Evolutionary conservation across 2,888 invertebrate species (phyloP).

Genomic region (Drosophila suboccidentalis): DNA sequence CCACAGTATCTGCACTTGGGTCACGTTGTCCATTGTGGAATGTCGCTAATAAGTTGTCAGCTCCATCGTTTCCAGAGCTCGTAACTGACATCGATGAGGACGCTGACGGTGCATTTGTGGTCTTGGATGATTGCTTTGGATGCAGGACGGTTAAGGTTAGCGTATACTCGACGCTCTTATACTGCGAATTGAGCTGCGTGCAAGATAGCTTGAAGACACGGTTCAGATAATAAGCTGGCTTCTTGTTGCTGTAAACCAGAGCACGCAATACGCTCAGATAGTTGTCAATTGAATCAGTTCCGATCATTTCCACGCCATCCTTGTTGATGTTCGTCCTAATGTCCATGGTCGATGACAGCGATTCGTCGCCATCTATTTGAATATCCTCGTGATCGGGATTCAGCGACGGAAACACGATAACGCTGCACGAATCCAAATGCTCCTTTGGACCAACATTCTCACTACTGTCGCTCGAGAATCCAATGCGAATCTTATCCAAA

Average conservation of each 20-base stretch:
- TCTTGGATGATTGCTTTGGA: conserved; percentile 88
- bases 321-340: conserved; percentile 92
- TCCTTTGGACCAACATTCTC: conserved; percentile 38
- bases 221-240: conserved; percentile 97
- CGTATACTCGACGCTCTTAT: conserved; percentile 97
- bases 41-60: conserved; percentile 27
- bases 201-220: conserved; percentile 98
- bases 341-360: conserved; percentile 83
- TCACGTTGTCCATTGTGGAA: conserved; percentile 44
- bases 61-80: conserved; percentile 19
- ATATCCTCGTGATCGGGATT: conserved; percentile 97
- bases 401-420: conserved; percentile 97
- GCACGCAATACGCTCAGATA: conserved; percentile 84
- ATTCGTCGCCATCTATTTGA: conserved; percentile 84
- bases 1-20: conserved; percentile 20
- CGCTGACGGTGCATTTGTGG: conserved; percentile 85
- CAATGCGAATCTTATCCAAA: conserved; percentile 93
- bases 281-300: conserved; percentile 83
- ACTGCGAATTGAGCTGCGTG: conserved; percentile 96
- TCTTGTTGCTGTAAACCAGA: conserved; percentile 96
- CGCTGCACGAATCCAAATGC: conserved; percentile 94
- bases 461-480: conserved; percentile 86
- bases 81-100: conserved; percentile 86
- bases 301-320: conserved; percentile 90
- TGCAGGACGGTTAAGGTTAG: conserved; percentile 97